Evolutionary conservation across 2,113 vertebrate species (phyloP).

Genomic region (Glareola pratincola): DNA sequence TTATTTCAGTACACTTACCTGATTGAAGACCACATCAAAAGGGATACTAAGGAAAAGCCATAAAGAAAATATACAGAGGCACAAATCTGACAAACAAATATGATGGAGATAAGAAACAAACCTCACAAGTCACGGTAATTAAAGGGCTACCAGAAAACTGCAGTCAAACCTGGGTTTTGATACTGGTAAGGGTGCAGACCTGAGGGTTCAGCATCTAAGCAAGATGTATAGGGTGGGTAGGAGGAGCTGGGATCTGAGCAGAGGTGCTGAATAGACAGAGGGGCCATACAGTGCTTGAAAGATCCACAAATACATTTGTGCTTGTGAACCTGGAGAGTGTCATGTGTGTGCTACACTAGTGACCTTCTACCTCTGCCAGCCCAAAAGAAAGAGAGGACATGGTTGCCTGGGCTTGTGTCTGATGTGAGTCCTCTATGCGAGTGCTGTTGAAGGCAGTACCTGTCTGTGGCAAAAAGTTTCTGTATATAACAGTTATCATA

Average conservation of each 20-base stretch:
- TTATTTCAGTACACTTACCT: not conserved
- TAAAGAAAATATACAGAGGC: not conserved
- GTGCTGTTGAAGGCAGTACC: not conserved
- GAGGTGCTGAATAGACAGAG: not conserved
- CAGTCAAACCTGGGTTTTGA: not conserved
- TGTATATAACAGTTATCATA: not conserved
- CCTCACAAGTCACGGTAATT: not conserved
- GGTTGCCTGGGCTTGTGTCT: not conserved
- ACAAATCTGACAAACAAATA: not conserved
- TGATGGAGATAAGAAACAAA: not conserved
- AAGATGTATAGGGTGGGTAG: too few species aligned
- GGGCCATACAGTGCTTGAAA: too few species aligned
- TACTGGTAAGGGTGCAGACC: not conserved
- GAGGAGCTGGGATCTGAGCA: not conserved
- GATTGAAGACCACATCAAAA: not conserved
- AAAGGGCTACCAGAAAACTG: not conserved
- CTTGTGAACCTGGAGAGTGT: not conserved
- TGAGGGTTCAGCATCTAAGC: not conserved
- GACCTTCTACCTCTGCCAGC: not conserved
- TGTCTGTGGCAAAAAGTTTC: not conserved
- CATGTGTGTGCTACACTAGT: not conserved
- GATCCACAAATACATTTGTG: not conserved
- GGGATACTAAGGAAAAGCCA: not conserved
- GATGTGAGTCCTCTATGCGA: too few species aligned
- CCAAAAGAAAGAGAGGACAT: not conserved